Base-by-base conservation (phyloP, 2,888 invertebrate genomes). In the Carpatolechia fugitivella region DNA sequence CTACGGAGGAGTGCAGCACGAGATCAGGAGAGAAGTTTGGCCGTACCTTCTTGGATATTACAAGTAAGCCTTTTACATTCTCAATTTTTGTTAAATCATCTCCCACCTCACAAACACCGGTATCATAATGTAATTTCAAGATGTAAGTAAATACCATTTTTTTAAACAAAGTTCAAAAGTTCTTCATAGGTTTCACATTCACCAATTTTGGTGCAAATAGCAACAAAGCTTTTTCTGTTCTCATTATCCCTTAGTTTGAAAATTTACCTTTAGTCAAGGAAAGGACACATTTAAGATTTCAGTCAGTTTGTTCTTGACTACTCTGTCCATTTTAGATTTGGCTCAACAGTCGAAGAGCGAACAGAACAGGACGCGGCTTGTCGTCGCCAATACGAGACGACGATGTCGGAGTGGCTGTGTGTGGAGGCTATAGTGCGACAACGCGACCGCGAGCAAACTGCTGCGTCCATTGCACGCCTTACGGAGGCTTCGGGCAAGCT, bases 351-450 rank as follows among this genome's bases (percentile, higher is more conserved):
- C 0, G 92, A 93, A 58, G 94, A 95, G 62, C 88, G 95, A 10
- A 74, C 78, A 5, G 93, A 93, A 61, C 91, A 94, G 59, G 94
- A 95, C 65, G 89, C 91, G 57, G 91, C 92, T 40, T 94, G 94
- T 40, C 93, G 93, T 57, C 94, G 95, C 41, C 93, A 93, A 57
- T 98, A 97, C 69, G 97, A 98, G 80, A 95, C 95, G 5, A 96
- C 95, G 0, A 97, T 98, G 96, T 97, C 97, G 0, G 98, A 98
- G 78, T 98, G 98, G 98, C 80, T 97, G 57, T 97, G 97, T 0
- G 97, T 98, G 0, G 98, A 99, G 74, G 97, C 97, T 0, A 97
- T 98, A 60, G 97, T 98, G 0, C 85, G 93, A 49, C 96, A 96
- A 73, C 83, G 93, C 6, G 97, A 97, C 68, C 93, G 94, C 59